phyloP scores from a whole-genome alignment of 2,888 invertebrate genomes.

The Sthenelais limicola region DNA sequence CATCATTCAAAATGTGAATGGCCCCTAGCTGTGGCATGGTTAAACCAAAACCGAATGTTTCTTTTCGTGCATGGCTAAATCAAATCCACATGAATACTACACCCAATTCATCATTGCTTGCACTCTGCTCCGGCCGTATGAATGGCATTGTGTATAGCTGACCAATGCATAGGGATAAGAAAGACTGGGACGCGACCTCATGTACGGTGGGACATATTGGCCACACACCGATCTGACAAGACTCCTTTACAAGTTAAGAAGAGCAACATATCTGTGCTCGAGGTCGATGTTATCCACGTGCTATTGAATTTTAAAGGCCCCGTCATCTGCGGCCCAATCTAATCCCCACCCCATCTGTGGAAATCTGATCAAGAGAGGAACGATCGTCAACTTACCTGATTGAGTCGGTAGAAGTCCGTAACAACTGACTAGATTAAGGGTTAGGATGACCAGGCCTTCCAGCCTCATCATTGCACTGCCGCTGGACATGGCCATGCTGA shows the following conservation, averaged over 20 bases:
- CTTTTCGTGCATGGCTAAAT: conserved; percentile 5
- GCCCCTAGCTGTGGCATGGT: too few relatives aligned
- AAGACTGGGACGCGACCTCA: not conserved
- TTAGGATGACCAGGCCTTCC: not conserved
- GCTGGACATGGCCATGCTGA: not conserved
- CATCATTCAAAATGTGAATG: too few relatives aligned
- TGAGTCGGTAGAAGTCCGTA: conserved; percentile 19
- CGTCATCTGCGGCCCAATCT: conserved; percentile 12
- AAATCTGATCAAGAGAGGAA: conserved; percentile 7
- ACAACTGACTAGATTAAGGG: not conserved
- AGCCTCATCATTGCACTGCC: too few relatives aligned
- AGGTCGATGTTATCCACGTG: conserved; percentile 3
- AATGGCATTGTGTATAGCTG: not conserved
- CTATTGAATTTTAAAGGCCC: not conserved
- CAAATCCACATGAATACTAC: conserved; percentile 18
- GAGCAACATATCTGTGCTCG: not conserved
- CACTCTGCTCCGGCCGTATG: not conserved
- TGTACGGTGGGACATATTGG: conserved; percentile 8
- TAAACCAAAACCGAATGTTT: conserved; percentile 1
- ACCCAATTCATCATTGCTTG: conserved; percentile 30
- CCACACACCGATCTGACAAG: not conserved
- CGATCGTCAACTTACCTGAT: conserved; percentile 35
- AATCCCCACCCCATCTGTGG: conserved; percentile 22
- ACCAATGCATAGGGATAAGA: not conserved
- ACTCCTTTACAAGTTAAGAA: not conserved